phyloP scores from a whole-genome alignment of 2,797 vertebrate species.

The Merluccius polli region DNA sequence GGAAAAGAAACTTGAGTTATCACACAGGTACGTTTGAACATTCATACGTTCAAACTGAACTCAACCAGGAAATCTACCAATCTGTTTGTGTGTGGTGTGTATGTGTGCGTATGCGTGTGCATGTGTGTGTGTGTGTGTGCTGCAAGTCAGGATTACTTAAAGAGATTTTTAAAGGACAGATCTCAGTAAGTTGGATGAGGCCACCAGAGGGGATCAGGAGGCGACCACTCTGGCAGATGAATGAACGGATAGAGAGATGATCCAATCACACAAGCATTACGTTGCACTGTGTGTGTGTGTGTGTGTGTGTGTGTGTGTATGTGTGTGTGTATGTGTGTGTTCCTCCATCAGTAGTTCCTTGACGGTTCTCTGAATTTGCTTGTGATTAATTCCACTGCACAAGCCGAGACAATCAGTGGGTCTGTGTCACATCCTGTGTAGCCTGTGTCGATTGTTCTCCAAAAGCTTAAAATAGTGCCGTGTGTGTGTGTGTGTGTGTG shows the following conservation, averaged over 20 bases:
- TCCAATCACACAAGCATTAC: slow-evolving; percentile 43
- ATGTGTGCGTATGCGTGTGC: slow-evolving; percentile 3
- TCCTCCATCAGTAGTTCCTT: too few relatives aligned
- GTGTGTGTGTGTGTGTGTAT: slow-evolving; percentile 17
- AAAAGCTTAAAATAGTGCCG: not conserved
- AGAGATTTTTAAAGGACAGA: slow-evolving; percentile 9
- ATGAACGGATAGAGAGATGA: slow-evolving; percentile 53
- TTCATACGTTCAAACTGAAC: too few relatives aligned
- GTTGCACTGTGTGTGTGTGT: slow-evolving; percentile 9
- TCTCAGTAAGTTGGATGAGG: slow-evolving; percentile 6
- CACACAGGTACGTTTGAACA: slow-evolving; percentile 22
- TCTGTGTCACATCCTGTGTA: not conserved
- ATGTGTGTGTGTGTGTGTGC: slow-evolving; percentile 6
- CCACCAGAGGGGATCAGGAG: slow-evolving; percentile 43
- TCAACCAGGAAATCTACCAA: slow-evolving; percentile 24
- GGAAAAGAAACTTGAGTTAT: slow-evolving; percentile 2
- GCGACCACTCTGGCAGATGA: slow-evolving; percentile 44
- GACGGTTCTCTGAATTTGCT: not conserved
- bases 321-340: too few relatives aligned
- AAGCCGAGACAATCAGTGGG: not conserved
- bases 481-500: slow-evolving; percentile 5
- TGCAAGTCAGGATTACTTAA: slow-evolving; percentile 3
- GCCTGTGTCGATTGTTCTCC: not conserved
- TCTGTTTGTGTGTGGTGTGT: slow-evolving; percentile 8
- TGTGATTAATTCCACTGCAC: not conserved